These are phyloP conservation scores for Trachelus iudaicus DNA, from an alignment of 2,888 invertebrate species.

Conservation along the genomic window DNA sequence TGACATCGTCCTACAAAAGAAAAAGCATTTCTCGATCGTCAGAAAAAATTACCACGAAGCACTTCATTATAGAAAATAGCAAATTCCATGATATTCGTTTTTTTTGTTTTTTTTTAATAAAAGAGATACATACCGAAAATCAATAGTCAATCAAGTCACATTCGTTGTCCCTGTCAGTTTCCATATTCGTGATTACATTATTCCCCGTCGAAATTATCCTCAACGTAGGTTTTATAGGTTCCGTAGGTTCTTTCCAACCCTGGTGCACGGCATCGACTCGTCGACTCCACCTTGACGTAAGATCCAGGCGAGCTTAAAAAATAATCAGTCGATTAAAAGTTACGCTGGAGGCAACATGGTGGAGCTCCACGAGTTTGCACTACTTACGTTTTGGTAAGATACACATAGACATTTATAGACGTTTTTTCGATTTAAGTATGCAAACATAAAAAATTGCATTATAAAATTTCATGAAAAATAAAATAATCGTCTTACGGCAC, in stretches of 20 bases:
- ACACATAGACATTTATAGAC: not conserved
- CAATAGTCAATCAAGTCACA: not conserved
- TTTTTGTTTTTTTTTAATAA: not conserved
- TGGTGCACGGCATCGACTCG: constrained; percentile 34
- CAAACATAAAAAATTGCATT: not conserved
- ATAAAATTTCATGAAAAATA: not conserved
- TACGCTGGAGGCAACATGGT: constrained; percentile 38
- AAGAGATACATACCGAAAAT: not conserved
- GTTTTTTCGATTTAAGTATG: not conserved
- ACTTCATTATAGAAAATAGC: not conserved
- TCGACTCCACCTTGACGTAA: constrained; percentile 58
- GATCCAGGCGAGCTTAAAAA: constrained; percentile 5
- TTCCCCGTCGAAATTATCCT: not conserved
- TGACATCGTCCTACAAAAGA: not conserved
- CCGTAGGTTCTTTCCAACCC: constrained; percentile 20
- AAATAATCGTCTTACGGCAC: not conserved
- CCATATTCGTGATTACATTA: constrained; percentile 1
- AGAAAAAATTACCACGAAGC: not conserved
- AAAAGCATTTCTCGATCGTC: not conserved
- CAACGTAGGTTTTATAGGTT: not conserved
- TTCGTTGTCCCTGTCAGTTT: not conserved
- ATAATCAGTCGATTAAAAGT: constrained; percentile 28
- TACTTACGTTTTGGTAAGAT: constrained; percentile 42
- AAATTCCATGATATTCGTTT: not conserved
- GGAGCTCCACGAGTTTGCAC: constrained; percentile 43